Evolutionary conservation across 2,888 invertebrate species (phyloP), one percentile per base, ranked within the genome.

Genomic region (Xestia rhomboidea): DNA sequence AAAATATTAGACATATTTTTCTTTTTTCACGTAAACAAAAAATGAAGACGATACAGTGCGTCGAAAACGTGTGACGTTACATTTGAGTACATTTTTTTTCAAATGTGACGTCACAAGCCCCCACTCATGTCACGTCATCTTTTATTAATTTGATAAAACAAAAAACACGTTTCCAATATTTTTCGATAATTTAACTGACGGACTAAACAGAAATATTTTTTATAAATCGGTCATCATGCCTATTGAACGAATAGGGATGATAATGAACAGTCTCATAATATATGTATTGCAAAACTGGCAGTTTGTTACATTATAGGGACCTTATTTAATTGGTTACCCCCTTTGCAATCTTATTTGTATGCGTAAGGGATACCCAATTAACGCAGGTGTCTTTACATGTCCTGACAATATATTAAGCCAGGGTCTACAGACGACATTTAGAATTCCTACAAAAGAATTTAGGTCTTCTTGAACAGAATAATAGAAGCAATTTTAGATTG

Each of bases 401-500:
- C 27, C 38, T 64, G 7, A 64, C 13, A 81, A 63, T 34, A 18
- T 7, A 41, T 46, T 44, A 46, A 68, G 41, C 18, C 18, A 54
- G 64, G 24, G 2, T 64, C 44, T 18, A 46, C 27, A 18, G 34
- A 4, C 24, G 15, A n/a, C 2, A 44, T 67, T 38, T 6, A 18
- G 21, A 81, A 74, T 57, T 41, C n/a, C 41, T n/a, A 15, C 34
- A 51, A 77, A 63, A 79, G 49, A 69, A 68, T 51, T 74, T 41
- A 66, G 60, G 41, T 51, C 60, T 75, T 62, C 34, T 34, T 51
- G 13, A 8, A 21, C 67, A 64, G 41, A 77, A 82, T 82, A 68
- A 68, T 38, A 83, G 57, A 83, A 78, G 57, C 67, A 78, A 71
- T 78, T 81, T 70, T 49, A 71, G 62, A 68, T 82, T 82, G 75